Base-by-base conservation (phyloP, 2,113 vertebrate genomes). In the Phaethornis superciliosus region DNA sequence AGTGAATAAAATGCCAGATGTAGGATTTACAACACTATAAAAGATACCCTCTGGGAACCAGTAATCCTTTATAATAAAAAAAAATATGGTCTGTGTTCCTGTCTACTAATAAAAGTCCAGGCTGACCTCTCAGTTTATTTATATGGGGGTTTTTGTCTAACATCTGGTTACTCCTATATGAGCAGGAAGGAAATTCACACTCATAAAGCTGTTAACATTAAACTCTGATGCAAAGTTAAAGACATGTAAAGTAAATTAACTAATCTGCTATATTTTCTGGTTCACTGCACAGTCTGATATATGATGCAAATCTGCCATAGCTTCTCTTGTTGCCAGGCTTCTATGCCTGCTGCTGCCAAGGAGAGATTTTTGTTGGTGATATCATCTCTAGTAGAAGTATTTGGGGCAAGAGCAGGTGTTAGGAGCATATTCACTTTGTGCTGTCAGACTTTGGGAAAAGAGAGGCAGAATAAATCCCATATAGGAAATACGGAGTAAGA, bases 1-100 rank as follows among this genome's bases (percentile, higher is more conserved):
- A 93, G 65, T 64, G 77, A 94, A 86, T 56, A 5, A 84, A 93
- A 92, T 89, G 44, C 40, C 95, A 92, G 56, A 84, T 90, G 93
- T 60, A 93, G 70, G 51, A 96, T 90, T 94, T 91, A 92, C 0
- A 2, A 44, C 24, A 69, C 24, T 69, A 44, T 85, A 87, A 93
- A 93, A 91, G 49, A 76, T 82, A 4, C 35, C 78, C 44, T 26
- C 7, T 71, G 65, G 77, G 58, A 81, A 71, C 6, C 18, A 84
- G 62, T 88, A 58, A 89, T 60, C 17, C 89, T 78, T 75, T 85
- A 62, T 89, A 49, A 89, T 65, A 74, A 93, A 30, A 90, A 83
- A 77, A 70, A n/a, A 32, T 44, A 40, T 24, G 7, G 9, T 60
- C 49, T 89, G 47, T 11, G 27, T 79, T 94, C 90, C 37, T 85